A percentile compares a stretch with the other conserved stretches of the same genome.
Conservation (phyloP, 1,140 invertebrate genomes). For the Hypsibius dujardini region DNA sequence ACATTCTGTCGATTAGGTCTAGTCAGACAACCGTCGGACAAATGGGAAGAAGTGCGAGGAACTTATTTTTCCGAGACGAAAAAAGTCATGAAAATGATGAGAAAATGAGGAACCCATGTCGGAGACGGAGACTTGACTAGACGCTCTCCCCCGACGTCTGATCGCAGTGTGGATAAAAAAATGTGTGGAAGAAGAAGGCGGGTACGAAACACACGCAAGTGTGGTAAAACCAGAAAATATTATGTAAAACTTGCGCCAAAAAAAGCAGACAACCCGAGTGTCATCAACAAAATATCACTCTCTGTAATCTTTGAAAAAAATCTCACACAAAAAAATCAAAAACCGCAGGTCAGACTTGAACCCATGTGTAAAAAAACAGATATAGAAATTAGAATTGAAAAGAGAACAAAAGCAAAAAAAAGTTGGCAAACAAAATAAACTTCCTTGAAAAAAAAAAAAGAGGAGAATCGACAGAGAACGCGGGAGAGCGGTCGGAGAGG, state of each 20-base stretch:
- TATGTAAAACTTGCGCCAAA: background rate
- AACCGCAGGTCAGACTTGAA: background rate
- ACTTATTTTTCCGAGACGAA: too few relatives aligned
- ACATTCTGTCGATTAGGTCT: too few relatives aligned
- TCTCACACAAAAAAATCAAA: background rate
- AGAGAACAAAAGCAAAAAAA: background rate
- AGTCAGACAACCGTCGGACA: too few relatives aligned
- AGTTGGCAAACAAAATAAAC: slow-evolving; percentile 1
- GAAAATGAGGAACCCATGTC: too few relatives aligned
- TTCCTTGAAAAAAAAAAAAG: background rate
- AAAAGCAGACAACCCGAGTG: background rate
- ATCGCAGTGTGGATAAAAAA: background rate
- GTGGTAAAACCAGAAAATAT: background rate
- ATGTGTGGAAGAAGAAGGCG: background rate
- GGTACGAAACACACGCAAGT: background rate
- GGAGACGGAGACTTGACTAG: background rate
- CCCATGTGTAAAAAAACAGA: background rate
- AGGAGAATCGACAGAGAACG: background rate
- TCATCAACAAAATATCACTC: background rate
- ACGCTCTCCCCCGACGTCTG: background rate
- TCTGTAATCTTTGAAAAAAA: background rate
- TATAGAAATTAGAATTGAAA: background rate
- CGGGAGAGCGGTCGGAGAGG: too few relatives aligned
- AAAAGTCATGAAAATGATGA: too few relatives aligned
- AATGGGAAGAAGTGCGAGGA: too few relatives aligned